Evolutionary conservation across 2,888 invertebrate genomes (phyloP), one percentile per base, ranked within the genome.

Genomic region (Anarsia innoxiella): DNA sequence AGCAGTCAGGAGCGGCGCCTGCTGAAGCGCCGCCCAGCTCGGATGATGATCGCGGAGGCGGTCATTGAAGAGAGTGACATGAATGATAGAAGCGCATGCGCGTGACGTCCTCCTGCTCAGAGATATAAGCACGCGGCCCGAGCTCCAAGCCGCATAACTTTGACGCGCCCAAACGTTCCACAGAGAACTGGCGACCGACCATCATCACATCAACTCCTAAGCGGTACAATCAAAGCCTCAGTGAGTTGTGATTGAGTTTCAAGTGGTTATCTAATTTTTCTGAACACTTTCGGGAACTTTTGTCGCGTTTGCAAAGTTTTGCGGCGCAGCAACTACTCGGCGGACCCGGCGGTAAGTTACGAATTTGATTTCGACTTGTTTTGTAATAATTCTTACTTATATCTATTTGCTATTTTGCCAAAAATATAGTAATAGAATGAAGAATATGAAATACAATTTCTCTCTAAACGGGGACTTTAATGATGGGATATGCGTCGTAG

Each of bases 31-130:
- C 30, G 30, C 30, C 30, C 30, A 30, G 10, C 6, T 45, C 53
- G 47, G 61, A 61, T 69, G 72, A 73, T 63, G 57, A 64, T 58
- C 59, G 66, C 59, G 66, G 66, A 66, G 79, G 77, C 65, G 73
- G 82, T 73, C 83, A 84, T 83, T 84, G 71, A 41, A 80, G 71
- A 69, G 61, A 56, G 60, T 66, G 64, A 67, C 66, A 75, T 83
- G 83, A 84, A 76, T 76, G 74, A 53, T 47, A 29, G 48, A 47
- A 49, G 62, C 76, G 75, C 76, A 82, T 76, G 82, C 76, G 77
- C 59, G 57, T 46, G 47, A 59, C 48, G 52, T 51, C 55, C 56
- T 53, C 56, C 51, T 54, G 53, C 62, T 42, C 53, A 53, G 56
- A 66, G 75, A 84, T 84, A 83, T 80, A 84, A 83, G 76, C 75